A percentile compares a stretch with the other conserved stretches of the same genome.
These are phyloP conservation scores for Pteruthius melanotis DNA, from an alignment of 2,113 vertebrate genomes.

Conservation along the genomic window DNA sequence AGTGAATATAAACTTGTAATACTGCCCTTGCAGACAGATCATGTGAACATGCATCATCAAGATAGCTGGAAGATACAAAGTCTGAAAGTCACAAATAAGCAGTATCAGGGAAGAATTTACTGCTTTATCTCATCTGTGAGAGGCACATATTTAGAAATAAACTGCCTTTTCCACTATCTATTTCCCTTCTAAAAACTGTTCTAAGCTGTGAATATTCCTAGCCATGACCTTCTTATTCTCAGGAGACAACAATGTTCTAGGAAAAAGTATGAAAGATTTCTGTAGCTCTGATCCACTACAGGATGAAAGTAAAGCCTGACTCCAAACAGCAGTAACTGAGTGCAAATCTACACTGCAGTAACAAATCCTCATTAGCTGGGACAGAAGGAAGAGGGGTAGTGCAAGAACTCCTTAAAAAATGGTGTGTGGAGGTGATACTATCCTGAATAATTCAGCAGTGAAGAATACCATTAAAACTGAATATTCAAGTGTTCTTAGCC, in stretches of 20 bases:
- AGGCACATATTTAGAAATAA: background rate
- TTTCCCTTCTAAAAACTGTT: background rate
- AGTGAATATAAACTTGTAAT: background rate
- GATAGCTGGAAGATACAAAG: background rate
- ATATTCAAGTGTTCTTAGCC: background rate
- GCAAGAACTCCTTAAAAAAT: background rate
- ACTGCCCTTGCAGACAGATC: background rate
- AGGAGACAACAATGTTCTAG: background rate
- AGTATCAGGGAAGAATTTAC: background rate
- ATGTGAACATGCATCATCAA: background rate
- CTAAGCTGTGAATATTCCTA: background rate
- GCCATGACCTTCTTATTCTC: background rate
- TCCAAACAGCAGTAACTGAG: background rate
- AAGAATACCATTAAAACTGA: background rate
- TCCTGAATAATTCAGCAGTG: background rate
- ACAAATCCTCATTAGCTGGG: background rate
- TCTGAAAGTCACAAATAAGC: background rate
- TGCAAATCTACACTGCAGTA: background rate
- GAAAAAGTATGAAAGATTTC: background rate
- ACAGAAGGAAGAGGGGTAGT: background rate
- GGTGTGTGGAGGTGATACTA: background rate
- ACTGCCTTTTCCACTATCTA: background rate
- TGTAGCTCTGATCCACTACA: background rate
- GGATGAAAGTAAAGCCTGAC: background rate
- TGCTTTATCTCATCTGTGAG: background rate